Evolutionary conservation across 2,888 invertebrate genomes (phyloP).

Genomic region (Ectobius pallidus): DNA sequence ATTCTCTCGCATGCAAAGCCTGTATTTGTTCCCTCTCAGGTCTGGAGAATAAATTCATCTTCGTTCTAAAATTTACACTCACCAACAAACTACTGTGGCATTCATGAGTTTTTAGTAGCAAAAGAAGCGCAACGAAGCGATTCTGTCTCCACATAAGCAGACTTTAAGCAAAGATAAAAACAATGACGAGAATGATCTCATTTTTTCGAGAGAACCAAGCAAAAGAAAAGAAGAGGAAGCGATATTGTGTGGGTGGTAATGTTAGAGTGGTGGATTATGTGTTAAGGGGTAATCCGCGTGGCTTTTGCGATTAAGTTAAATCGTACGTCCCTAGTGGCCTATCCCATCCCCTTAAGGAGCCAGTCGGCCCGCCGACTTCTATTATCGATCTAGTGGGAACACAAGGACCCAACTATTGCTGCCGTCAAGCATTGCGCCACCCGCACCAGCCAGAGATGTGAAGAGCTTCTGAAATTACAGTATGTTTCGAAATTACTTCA

Average conservation of each 20-base stretch:
- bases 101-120: no score
- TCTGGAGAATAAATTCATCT: no score
- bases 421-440: not conserved
- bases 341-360: not conserved
- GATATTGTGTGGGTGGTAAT: not conserved
- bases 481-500: no score
- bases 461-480: no score
- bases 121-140: not conserved
- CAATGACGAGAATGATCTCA: not conserved
- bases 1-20: no score
- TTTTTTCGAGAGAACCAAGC: not conserved
- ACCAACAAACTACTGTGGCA: no score
- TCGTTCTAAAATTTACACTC: no score
- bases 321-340: not conserved
- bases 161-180: not conserved
- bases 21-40: no score
- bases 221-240: not conserved
- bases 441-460: no score
- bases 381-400: not conserved
- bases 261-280: not conserved
- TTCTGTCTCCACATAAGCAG: not conserved
- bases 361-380: not conserved
- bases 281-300: not conserved
- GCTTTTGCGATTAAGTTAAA: conserved; percentile 1
- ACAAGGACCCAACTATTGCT: not conserved